Conservation (phyloP, 2,888 invertebrate species). For the Drosophila meridionalis region DNA sequence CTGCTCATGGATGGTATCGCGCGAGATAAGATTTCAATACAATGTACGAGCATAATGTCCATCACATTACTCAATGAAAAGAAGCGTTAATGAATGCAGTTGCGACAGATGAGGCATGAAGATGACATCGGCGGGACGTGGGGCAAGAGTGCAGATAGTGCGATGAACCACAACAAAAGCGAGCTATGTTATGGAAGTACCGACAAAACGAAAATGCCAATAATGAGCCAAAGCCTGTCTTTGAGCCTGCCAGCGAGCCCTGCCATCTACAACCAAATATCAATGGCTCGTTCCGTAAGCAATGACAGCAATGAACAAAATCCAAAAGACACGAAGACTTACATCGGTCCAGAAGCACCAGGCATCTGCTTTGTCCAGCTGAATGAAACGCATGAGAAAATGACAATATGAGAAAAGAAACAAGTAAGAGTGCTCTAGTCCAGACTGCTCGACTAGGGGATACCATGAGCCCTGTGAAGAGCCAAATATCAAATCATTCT, state of each 20-base stretch:
- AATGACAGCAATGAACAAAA: slow-evolving; percentile 36
- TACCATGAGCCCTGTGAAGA: too few relatives aligned
- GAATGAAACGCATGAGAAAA: slow-evolving; percentile 60
- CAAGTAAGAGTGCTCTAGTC: too few relatives aligned
- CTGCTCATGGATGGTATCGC: slow-evolving; percentile 39
- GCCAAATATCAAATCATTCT: too few relatives aligned
- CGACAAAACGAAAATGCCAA: slow-evolving; percentile 34
- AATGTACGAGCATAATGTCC: slow-evolving; percentile 65
- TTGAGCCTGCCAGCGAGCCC: slow-evolving; percentile 19
- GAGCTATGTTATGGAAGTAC: slow-evolving; percentile 24
- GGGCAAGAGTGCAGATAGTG: slow-evolving; percentile 35
- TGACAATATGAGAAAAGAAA: not conserved
- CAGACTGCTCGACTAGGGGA: too few relatives aligned
- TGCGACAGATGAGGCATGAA: slow-evolving; percentile 19
- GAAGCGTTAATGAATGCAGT: slow-evolving; percentile 66
- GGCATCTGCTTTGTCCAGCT: slow-evolving; percentile 70
- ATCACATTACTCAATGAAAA: slow-evolving; percentile 51
- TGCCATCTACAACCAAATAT: slow-evolving; percentile 39
- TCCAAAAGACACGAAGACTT: slow-evolving; percentile 19
- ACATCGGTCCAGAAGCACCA: slow-evolving; percentile 41
- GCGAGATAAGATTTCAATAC: slow-evolving; percentile 69
- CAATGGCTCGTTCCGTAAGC: slow-evolving; percentile 41
- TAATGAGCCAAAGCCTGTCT: slow-evolving; percentile 26
- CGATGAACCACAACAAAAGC: slow-evolving; percentile 73
- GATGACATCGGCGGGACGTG: slow-evolving; percentile 27